Conservation (phyloP, 2,888 invertebrate species). For the Cosmia trapezina region DNA sequence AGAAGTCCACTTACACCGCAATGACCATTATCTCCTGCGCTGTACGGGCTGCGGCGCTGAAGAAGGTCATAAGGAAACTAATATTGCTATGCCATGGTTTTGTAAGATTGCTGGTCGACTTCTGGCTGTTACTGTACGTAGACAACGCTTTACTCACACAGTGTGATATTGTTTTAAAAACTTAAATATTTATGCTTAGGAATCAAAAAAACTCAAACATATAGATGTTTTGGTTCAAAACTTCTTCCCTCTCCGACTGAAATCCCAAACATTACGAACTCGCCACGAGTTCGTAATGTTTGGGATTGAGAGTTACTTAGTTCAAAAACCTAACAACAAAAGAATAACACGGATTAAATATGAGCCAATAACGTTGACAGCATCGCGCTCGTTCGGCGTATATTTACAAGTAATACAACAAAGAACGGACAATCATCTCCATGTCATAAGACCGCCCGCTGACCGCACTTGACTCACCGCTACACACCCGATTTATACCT, state of each 20-base stretch:
- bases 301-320: no score
- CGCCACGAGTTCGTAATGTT: no score
- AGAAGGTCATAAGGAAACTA: no score
- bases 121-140: no score
- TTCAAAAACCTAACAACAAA: constrained; percentile 32
- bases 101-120: no score
- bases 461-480: constrained; percentile 68
- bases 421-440: constrained; percentile 66
- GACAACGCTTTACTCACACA: background rate
- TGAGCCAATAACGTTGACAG: constrained; percentile 53
- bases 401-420: constrained; percentile 66
- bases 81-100: no score
- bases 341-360: constrained; percentile 49
- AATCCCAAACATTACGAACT: background rate
- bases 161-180: background rate
- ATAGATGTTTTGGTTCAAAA: background rate
- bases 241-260: background rate
- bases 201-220: background rate
- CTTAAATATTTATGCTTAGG: background rate
- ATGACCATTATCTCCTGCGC: no score
- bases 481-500: constrained; percentile 62
- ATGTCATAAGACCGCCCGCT: constrained; percentile 64
- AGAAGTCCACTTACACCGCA: no score
- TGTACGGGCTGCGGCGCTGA: no score
- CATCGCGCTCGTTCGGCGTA: constrained; percentile 25